Evolutionary conservation across 2,888 invertebrate genomes (phyloP).

Genomic region (Pogonocherus hispidulus): DNA sequence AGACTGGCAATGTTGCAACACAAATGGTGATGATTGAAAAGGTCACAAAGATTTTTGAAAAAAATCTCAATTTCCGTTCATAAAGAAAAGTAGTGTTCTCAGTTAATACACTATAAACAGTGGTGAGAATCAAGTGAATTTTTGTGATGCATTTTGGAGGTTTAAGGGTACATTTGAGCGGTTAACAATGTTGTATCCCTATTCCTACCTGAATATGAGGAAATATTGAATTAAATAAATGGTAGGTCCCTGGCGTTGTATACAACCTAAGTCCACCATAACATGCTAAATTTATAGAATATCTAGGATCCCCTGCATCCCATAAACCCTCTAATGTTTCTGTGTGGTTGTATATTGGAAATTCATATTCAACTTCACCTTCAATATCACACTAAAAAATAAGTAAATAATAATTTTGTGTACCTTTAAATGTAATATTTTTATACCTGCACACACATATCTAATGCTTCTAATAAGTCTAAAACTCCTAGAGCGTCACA

Average conservation of each 20-base stretch:
- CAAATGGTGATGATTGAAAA: no score
- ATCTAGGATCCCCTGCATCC: conserved; percentile 73
- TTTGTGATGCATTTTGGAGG: no score
- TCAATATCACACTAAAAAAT: conserved; percentile 76
- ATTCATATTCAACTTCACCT: conserved; percentile 81
- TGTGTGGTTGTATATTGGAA: conserved; percentile 79
- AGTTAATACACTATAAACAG: no score
- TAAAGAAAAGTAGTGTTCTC: no score
- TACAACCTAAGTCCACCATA: conserved; percentile 77
- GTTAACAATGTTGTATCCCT: no score
- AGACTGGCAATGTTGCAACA: no score
- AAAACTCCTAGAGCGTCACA: conserved; percentile 79
- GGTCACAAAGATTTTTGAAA: no score
- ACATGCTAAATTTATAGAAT: conserved; percentile 67
- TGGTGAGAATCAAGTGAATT: no score
- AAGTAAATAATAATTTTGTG: background rate
- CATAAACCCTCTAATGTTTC: conserved; percentile 78
- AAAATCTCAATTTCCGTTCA: no score
- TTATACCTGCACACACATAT: conserved; percentile 77
- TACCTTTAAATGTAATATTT: no score
- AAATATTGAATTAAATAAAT: conserved; percentile 77
- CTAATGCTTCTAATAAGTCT: conserved; percentile 78
- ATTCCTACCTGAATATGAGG: conserved; percentile 76
- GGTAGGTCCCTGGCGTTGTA: conserved; percentile 72
- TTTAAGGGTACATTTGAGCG: no score